phyloP scores from a whole-genome alignment of 2,797 vertebrate species.

The Sebastes taczanowskii region DNA sequence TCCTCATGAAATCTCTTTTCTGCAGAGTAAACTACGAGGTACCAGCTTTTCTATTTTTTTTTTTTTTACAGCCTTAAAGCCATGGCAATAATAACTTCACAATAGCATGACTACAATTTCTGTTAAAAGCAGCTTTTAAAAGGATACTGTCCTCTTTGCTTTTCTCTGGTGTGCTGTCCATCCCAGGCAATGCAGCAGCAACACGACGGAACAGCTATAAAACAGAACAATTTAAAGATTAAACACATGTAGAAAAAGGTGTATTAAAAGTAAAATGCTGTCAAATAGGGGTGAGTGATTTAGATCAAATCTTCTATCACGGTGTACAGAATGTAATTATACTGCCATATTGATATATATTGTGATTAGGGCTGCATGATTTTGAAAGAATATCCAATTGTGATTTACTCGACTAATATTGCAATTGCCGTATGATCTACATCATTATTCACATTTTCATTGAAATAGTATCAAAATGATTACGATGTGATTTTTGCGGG shows the following conservation, averaged over 20 bases:
- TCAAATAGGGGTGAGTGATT: slow-evolving; percentile 14
- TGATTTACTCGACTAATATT: no score
- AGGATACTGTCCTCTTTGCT: slow-evolving; percentile 96
- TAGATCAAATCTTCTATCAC: background rate
- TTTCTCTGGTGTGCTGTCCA: slow-evolving; percentile 91
- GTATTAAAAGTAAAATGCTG: background rate
- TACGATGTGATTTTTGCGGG: no score
- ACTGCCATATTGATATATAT: background rate
- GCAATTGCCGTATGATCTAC: no score
- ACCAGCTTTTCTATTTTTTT: background rate
- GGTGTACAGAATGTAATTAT: background rate
- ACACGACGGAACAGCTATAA: slow-evolving; percentile 89
- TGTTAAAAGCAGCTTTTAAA: slow-evolving; percentile 27
- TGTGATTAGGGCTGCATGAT: no score
- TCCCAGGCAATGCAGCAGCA: slow-evolving; percentile 90
- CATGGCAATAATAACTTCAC: background rate
- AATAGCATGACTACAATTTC: background rate
- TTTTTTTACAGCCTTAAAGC: background rate
- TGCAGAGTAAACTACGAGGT: background rate
- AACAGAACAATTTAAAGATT: slow-evolving; percentile 1
- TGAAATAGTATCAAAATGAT: no score
- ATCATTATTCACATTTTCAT: no score
- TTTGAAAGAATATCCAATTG: accelerated
- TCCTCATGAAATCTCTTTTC: background rate
- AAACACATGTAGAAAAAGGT: background rate